Percentiles rank a stretch among this genome's conserved stretches.
Evolutionary conservation across 2,113 vertebrate species (phyloP).

Genomic region (Brevimyrus niger): DNA sequence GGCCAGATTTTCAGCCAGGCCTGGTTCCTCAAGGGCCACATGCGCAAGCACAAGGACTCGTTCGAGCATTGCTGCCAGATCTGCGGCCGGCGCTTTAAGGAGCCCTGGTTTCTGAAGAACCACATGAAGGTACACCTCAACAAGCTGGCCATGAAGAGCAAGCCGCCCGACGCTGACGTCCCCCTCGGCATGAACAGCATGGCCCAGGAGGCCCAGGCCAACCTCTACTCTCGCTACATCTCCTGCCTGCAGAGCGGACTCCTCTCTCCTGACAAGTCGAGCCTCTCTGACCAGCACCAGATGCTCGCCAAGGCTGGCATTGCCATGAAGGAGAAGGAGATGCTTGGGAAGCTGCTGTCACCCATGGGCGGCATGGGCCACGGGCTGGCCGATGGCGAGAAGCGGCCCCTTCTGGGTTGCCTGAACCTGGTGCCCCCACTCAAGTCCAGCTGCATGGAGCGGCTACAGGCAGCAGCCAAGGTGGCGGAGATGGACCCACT

Average conservation of each 20-base stretch:
- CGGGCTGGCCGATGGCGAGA: constrained; percentile 79
- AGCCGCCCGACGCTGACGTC: constrained; percentile 71
- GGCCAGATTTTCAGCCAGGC: constrained; percentile 97
- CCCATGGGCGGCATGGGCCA: constrained; percentile 82
- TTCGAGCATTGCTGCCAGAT: constrained; percentile 99
- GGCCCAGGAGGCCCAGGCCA: constrained; percentile 90
- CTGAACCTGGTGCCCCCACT: constrained; percentile 92
- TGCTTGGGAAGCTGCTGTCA: constrained; percentile 85
- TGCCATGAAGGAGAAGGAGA: constrained; percentile 90
- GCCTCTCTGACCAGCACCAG: constrained; percentile 79
- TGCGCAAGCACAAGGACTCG: constrained; percentile 99
- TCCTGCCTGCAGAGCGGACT: constrained; percentile 94
- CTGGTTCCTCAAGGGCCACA: constrained; percentile 98
- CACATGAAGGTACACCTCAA: constrained; percentile 99
- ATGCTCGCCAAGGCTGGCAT: constrained; percentile 84
- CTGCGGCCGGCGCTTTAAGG: constrained; percentile 94
- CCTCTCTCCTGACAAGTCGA: constrained; percentile 80
- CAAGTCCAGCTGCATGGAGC: constrained; percentile 96
- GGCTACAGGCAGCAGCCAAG: constrained; percentile 91
- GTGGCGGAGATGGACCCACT: constrained; percentile 97
- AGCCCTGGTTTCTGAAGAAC: constrained; percentile 99
- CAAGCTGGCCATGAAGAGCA: constrained; percentile 91
- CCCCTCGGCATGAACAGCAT: constrained; percentile 76
- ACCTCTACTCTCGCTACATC: constrained; percentile 89
- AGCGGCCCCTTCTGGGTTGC: constrained; percentile 89